A percentile compares a stretch with the other conserved stretches of the same genome.
phyloP scores from a whole-genome alignment of 2,888 invertebrate genomes.

The Euzetes globulus region DNA sequence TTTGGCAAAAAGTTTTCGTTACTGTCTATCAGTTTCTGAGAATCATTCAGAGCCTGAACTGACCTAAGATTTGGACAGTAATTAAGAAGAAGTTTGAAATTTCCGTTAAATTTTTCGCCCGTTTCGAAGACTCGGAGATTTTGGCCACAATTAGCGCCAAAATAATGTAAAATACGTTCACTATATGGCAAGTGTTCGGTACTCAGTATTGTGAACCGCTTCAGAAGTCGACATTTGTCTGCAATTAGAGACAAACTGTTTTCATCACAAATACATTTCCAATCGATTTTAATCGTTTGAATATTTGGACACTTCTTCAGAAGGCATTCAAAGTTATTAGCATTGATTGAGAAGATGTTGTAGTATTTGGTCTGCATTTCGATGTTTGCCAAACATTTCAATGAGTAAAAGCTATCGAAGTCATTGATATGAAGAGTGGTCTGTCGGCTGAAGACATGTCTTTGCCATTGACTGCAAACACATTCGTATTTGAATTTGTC shows the following conservation, averaged over 20 bases:
- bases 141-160: neutral
- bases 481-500: neutral
- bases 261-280: constrained; percentile 10
- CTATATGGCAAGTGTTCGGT: neutral
- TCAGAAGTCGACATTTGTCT: neutral
- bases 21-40: neutral
- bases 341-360: neutral
- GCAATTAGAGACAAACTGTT: neutral
- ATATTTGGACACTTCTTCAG: neutral
- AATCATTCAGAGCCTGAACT: neutral
- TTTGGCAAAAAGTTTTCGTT: neutral
- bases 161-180: neutral
- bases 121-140: neutral
- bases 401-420: neutral
- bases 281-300: neutral
- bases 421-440: neutral
- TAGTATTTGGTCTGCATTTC: neutral
- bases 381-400: neutral
- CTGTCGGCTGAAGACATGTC: neutral
- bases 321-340: neutral
- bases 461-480: neutral
- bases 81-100: neutral
- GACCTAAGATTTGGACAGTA: neutral
- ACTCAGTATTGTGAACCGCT: neutral
- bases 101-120: constrained; percentile 2